Conservation (phyloP, 2,797 vertebrate species). For the Toxotes lorentzi region DNA sequence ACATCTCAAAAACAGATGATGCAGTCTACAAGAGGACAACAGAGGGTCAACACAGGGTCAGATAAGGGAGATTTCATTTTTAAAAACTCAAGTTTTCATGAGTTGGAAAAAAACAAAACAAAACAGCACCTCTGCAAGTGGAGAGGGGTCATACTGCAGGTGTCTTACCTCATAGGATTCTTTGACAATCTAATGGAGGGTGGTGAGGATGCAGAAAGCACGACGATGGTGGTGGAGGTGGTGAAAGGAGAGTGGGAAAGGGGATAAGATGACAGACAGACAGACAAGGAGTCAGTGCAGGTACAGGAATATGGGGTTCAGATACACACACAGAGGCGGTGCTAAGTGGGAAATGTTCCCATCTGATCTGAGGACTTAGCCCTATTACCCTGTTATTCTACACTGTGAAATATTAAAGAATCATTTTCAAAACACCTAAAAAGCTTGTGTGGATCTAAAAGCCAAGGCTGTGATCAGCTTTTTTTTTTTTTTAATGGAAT, state of each 20-base stretch:
- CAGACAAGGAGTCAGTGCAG: constrained; percentile 81
- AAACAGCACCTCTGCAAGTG: constrained; percentile 35
- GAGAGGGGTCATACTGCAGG: constrained; percentile 81
- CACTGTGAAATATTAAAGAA: not conserved
- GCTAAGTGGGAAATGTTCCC: constrained; percentile 39
- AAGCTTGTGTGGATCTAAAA: not conserved
- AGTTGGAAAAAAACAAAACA: constrained; percentile 57
- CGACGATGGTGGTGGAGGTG: constrained; percentile 92
- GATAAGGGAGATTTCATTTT: not conserved
- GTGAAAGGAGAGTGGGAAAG: constrained; percentile 63
- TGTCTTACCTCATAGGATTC: constrained; percentile 98
- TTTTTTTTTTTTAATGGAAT: not conserved
- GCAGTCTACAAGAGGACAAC: not conserved
- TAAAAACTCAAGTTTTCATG: not conserved
- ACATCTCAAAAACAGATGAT: not conserved
- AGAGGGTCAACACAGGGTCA: not conserved
- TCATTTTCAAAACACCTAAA: constrained; percentile 3
- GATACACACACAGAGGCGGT: constrained; percentile 71
- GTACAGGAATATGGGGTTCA: constrained; percentile 77
- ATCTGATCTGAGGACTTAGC: constrained; percentile 19
- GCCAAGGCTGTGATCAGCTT: not conserved
- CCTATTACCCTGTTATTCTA: constrained; percentile 1
- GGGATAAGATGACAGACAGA: constrained; percentile 66
- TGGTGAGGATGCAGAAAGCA: constrained; percentile 96
- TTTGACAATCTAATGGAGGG: constrained; percentile 99